Percentiles rank a stretch among this genome's conserved stretches.
Conservation (phyloP, 2,888 invertebrate genomes). For the Adineta ricciae region DNA sequence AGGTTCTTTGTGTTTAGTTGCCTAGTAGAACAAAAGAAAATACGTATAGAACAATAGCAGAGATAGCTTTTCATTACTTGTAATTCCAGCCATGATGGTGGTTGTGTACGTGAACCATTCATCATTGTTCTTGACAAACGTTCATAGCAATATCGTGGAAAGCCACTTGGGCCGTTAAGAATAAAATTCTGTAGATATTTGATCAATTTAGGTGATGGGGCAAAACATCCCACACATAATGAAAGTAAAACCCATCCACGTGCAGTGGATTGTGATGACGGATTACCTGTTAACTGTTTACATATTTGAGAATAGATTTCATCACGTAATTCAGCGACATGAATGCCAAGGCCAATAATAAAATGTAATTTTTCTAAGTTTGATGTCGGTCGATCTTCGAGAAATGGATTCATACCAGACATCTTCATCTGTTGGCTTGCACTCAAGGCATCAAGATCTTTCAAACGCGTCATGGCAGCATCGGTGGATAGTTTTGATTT, state of each 20-base stretch:
- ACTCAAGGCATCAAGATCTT: slow-evolving; percentile 62
- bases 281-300: slow-evolving; percentile 53
- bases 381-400: slow-evolving; percentile 89
- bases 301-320: slow-evolving; percentile 55
- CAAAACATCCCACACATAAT: slow-evolving; percentile 95
- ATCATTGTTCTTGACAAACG: slow-evolving; percentile 85
- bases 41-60: too few relatives aligned
- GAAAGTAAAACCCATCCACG: slow-evolving; percentile 95
- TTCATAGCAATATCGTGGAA: slow-evolving; percentile 95
- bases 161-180: slow-evolving; percentile 89
- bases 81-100: slow-evolving; percentile 93
- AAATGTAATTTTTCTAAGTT: slow-evolving; percentile 96
- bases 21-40: too few relatives aligned
- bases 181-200: slow-evolving; percentile 92
- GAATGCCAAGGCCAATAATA: slow-evolving; percentile 86
- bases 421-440: slow-evolving; percentile 24
- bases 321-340: slow-evolving; percentile 73
- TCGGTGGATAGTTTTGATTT: slow-evolving; percentile 94
- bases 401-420: slow-evolving; percentile 66
- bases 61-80: too few relatives aligned
- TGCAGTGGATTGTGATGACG: slow-evolving; percentile 80
- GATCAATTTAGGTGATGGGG: slow-evolving; percentile 86
- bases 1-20: slow-evolving; percentile 95
- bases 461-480: slow-evolving; percentile 67
- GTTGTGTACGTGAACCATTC: slow-evolving; percentile 94